These are phyloP conservation scores for Acronicta psi DNA, from an alignment of 2,888 invertebrate genomes.

Conservation along the genomic window DNA sequence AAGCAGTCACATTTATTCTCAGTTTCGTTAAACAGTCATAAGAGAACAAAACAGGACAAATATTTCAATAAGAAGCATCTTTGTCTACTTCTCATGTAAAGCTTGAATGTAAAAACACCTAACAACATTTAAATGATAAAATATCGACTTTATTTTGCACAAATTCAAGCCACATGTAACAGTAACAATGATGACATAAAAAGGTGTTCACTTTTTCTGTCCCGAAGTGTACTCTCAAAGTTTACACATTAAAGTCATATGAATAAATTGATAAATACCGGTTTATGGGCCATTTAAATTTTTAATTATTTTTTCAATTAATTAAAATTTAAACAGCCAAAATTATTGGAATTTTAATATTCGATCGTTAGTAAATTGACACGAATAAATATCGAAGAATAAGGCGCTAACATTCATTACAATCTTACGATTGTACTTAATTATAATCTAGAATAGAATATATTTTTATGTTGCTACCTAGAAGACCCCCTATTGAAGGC, in stretches of 20 bases:
- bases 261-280: not conserved
- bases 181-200: constrained; percentile 4
- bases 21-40: constrained; percentile 18
- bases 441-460: constrained; percentile 35
- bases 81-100: constrained; percentile 7
- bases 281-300: not conserved
- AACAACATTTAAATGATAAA: not conserved
- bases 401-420: constrained; percentile 41
- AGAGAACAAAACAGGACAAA: constrained; percentile 17
- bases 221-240: constrained; percentile 31
- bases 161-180: constrained; percentile 20
- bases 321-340: not conserved
- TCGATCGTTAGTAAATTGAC: constrained; percentile 34
- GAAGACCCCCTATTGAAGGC: not conserved
- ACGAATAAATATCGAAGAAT: constrained; percentile 31
- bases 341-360: not conserved
- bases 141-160: not conserved
- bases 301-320: not conserved
- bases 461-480: constrained; percentile 38
- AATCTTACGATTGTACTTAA: constrained; percentile 35
- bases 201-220: constrained; percentile 15
- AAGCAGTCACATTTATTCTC: not conserved
- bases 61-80: not conserved
- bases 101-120: constrained; percentile 5
- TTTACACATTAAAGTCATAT: not conserved